Conservation (phyloP, 1,140 invertebrate genomes). For the Brachionus manjavacas region DNA sequence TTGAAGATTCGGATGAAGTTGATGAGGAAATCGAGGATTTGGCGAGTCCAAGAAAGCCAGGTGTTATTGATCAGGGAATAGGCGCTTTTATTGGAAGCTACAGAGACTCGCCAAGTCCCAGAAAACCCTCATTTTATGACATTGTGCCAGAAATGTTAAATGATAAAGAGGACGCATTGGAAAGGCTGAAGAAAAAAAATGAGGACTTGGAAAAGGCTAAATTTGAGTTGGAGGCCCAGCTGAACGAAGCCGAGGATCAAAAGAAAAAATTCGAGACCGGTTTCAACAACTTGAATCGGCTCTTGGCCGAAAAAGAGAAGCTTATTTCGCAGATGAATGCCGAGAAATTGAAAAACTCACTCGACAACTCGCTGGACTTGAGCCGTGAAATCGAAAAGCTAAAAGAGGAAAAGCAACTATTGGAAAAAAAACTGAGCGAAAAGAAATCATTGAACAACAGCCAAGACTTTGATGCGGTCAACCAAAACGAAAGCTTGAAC, state of each 20-base stretch:
- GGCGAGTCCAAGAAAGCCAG: background rate
- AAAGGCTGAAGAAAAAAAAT: conserved; percentile 11
- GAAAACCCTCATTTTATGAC: background rate
- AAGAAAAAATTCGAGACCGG: conserved; percentile 28
- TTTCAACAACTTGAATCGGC: conserved; percentile 29
- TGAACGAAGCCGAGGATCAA: conserved; percentile 28
- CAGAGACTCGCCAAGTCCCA: conserved; percentile 11
- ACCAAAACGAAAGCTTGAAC: background rate
- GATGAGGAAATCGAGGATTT: background rate
- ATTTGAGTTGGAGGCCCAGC: background rate
- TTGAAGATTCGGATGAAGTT: conserved; percentile 12
- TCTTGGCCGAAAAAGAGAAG: conserved; percentile 39
- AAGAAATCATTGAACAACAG: background rate
- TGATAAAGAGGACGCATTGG: background rate
- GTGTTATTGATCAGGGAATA: background rate
- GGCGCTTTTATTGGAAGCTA: background rate
- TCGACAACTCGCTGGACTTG: background rate
- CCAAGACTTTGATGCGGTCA: background rate
- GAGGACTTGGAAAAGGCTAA: conserved; percentile 1
- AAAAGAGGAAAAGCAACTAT: conserved; percentile 6
- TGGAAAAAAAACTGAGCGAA: background rate
- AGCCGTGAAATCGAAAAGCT: background rate
- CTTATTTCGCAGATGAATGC: conserved; percentile 14
- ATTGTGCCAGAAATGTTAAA: background rate
- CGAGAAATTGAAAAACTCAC: background rate